Base-by-base conservation (phyloP, 2,113 vertebrate genomes). In the Muscicapa adusta region DNA sequence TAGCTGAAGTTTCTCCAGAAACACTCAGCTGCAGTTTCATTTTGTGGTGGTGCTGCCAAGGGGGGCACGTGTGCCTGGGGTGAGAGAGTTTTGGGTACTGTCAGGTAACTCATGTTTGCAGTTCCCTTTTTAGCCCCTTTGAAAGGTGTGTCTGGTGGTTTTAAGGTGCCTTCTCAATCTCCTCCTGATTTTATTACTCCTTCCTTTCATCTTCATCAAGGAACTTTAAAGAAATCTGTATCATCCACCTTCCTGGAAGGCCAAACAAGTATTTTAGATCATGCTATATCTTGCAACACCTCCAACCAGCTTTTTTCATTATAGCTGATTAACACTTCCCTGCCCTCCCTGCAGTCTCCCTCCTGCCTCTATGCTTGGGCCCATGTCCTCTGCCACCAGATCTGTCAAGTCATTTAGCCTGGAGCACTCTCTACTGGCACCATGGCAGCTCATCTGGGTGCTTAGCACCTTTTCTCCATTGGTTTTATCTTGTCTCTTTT, bases 391-490 rank as follows among this genome's bases (percentile, higher is more conserved):
- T 82, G 60, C 57, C 29, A 12, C 8, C 47, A 57, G 14, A 48
- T 34, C n/a, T 77, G 4, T 40, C 24, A 14, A 36, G 18, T 48
- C 47, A 2, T 28, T 51, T 54, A 50, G 61, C 34, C 6, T 2
- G 3, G 17, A 60, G 16, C 10, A 2, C 2, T 5, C 38, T 40
- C 22, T 71, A 25, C 51, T 36, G 50, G 16, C 45, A 43, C 0
- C 0, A 8, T 19, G n/a, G 65, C n/a, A 65, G 15, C 18, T 80
- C 42, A n/a, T 47, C 40, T 3, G 6, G 20, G 7, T 38, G 8
- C 42, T 63, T 51, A 53, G 12, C 12, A 20, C 10, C 36, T 84
- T 51, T 77, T 56, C 40, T 73, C 34, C 17, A 4, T 22, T 26
- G 20, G 6, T 61, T 77, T 74, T 68, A 23, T 60, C 16, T 60